Percentiles rank a stretch among this genome's conserved stretches.
These are phyloP conservation scores for Clavelina lepadiformis DNA, from an alignment of 23 tunicate species.

Conservation along the genomic window DNA sequence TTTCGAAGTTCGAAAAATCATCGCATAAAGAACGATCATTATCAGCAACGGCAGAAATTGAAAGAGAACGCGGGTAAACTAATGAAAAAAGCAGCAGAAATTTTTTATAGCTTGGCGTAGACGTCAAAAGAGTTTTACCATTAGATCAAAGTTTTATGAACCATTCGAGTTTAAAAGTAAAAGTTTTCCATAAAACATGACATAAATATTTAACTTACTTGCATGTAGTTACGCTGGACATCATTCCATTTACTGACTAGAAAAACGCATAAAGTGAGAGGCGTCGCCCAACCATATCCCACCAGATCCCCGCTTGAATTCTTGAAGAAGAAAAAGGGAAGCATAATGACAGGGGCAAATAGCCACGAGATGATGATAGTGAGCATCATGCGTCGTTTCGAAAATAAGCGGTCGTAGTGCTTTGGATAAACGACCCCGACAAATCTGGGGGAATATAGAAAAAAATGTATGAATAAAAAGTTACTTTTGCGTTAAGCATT, in stretches of 20 bases:
- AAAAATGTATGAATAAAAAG: too few species aligned
- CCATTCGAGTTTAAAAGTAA: background rate
- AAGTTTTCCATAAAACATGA: background rate
- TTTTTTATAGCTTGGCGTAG: too few species aligned
- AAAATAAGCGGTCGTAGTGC: constrained; percentile 27
- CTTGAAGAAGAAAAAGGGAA: constrained; percentile 47
- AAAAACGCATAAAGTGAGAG: constrained; percentile 47
- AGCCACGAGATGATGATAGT: constrained; percentile 49
- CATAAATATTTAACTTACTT: constrained; percentile 17
- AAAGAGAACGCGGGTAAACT: constrained; percentile 58
- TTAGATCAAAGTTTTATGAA: background rate
- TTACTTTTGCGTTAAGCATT: too few species aligned
- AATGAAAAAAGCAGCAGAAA: background rate
- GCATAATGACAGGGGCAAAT: constrained; percentile 64
- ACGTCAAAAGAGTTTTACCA: background rate
- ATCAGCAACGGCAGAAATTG: constrained; percentile 57
- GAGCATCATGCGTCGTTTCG: constrained; percentile 10
- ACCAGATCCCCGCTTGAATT: constrained; percentile 7
- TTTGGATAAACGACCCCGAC: constrained; percentile 54
- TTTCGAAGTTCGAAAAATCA: constrained; percentile 48
- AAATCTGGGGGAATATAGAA: constrained; percentile 14
- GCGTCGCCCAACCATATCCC: constrained; percentile 50
- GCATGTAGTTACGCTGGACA: constrained; percentile 30
- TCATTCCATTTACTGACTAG: background rate
- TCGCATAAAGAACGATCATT: constrained; percentile 45